These are phyloP conservation scores for Pimephales promelas DNA, from an alignment of 2,113 vertebrate genomes.

Conservation along the genomic window DNA sequence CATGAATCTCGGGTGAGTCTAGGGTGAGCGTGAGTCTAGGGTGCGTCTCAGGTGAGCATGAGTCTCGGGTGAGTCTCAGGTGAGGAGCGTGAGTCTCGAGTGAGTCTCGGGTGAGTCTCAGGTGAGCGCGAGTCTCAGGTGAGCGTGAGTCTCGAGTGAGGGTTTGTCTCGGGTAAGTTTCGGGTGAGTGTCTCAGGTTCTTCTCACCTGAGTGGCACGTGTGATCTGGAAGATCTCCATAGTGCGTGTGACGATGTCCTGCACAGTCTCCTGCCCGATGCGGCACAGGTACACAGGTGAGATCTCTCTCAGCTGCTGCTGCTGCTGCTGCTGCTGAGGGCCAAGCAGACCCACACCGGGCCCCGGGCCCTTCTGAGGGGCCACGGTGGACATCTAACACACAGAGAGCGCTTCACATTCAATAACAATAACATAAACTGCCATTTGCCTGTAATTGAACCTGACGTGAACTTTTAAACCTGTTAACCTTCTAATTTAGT, in stretches of 20 bases:
- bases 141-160: too few species aligned
- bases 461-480: neutral
- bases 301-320: slow-evolving; percentile 72
- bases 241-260: slow-evolving; percentile 81
- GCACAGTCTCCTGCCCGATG: slow-evolving; percentile 82
- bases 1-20: too few species aligned
- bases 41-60: too few species aligned
- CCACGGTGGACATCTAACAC: slow-evolving; percentile 69
- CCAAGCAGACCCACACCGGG: slow-evolving; percentile 55
- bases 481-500: neutral
- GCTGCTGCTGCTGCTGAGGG: slow-evolving; percentile 69
- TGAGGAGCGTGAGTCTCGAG: too few species aligned
- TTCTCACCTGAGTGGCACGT: slow-evolving; percentile 71
- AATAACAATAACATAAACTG: neutral
- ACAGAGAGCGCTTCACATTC: neutral
- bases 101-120: too few species aligned
- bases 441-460: neutral
- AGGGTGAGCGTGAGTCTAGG: too few species aligned
- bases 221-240: slow-evolving; percentile 84
- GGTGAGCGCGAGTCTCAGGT: too few species aligned
- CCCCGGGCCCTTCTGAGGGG: slow-evolving; percentile 70
- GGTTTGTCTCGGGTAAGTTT: too few species aligned
- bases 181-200: too few species aligned
- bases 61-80: too few species aligned
- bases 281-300: slow-evolving; percentile 79